These are phyloP conservation scores for Cyclopterus lumpus DNA, from an alignment of 2,797 vertebrate species.

Conservation along the genomic window DNA sequence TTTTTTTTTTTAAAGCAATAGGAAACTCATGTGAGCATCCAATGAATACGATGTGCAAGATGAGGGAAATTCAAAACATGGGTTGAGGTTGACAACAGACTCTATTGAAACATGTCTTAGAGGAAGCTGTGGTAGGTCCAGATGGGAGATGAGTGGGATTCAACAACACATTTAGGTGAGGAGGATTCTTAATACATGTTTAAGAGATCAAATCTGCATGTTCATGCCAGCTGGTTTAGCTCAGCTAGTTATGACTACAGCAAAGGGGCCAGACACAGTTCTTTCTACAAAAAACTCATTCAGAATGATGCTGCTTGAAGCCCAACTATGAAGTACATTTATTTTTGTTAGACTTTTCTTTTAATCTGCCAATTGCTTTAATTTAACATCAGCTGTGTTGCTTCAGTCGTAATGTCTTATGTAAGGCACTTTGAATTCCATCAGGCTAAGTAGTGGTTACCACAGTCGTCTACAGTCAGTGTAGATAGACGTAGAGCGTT, in stretches of 20 bases:
- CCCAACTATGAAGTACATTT: too few relatives aligned
- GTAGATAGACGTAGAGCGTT: not conserved
- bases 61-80: not conserved
- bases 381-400: not conserved
- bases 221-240: constrained; percentile 3
- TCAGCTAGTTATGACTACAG: not conserved
- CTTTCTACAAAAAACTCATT: not conserved
- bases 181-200: not conserved
- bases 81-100: not conserved
- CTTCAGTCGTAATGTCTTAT: not conserved
- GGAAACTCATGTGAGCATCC: not conserved
- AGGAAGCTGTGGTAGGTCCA: not conserved
- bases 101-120: not conserved
- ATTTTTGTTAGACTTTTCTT: not conserved
- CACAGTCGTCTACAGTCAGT: too few relatives aligned
- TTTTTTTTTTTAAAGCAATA: too few relatives aligned
- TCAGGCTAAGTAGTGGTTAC: not conserved
- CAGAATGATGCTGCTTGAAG: not conserved
- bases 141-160: constrained; percentile 2
- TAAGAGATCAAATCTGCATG: constrained; percentile 7
- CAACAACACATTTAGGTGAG: not conserved
- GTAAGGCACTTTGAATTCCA: not conserved
- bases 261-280: not conserved
- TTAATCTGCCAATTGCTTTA: not conserved
- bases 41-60: not conserved